Evolutionary conservation across 2,888 invertebrate genomes (phyloP), one percentile per base, ranked within the genome.

Genomic region (Monochamus alternatus): DNA sequence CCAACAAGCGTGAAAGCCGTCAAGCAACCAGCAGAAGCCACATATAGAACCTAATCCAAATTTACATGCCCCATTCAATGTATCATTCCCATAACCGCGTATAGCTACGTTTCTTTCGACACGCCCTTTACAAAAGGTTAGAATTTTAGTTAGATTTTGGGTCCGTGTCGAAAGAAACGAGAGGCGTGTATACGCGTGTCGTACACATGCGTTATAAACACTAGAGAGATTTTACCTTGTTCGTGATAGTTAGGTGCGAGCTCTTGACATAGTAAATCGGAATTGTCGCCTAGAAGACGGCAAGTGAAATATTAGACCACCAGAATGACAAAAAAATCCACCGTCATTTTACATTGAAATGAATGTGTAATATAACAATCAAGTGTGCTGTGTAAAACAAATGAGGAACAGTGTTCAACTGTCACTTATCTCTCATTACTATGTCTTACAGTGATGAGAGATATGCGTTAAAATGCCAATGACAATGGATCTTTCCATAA

Each of bases 211-310:
- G n/a, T 22, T 51, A 30, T 10, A n/a, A 38, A 60, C 38, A 32
- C 38, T 62, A 32, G n/a, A 9, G 55, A 66, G 30, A 66, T 74
- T 69, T 83, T 83, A 83, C 83, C 83, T 83, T 80, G 78, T 81
- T 87, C 86, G 58, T 83, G 83, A 83, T 84, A 85, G 82, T 87
- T 86, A 84, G 90, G 88, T 80, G 90, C 89, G 84, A 91, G 88
- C 88, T 91, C 90, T 88, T 91, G 90, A 87, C 90, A 90, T 74
- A 91, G 89, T 81, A 91, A 89, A 86, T 92, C 91, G 82, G 91
- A 90, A 87, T 91, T 91, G 85, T 91, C 91, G 86, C 91, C 92
- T 91, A 88, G 81, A 84, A 84, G 78, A 81, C 80, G 75, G 78
- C 78, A 78, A 82, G 77, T 75, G 75, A 76, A 75, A 79, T 75